Evolutionary conservation across 1,140 invertebrate genomes (phyloP), one percentile per base, ranked within the genome.

Genomic region (Megalopta genalis): DNA sequence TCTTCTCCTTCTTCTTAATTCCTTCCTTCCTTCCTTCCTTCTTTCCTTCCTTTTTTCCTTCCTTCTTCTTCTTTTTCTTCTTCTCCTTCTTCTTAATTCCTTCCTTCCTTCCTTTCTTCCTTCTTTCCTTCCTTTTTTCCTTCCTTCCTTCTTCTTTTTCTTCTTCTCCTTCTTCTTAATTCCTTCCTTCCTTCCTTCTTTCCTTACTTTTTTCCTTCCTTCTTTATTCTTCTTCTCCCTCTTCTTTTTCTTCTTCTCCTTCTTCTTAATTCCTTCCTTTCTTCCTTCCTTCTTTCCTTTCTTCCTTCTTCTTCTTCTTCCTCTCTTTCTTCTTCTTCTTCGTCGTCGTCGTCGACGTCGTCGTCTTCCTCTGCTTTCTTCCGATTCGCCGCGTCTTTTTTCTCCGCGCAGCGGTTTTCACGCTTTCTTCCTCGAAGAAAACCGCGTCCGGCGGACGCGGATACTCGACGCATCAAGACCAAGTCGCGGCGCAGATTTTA

Each of bases 331-430:
- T 5, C 32, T 21, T 21, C 8, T 63, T 63, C 25, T 32, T n/a
- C n/a, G n/a, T n/a, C n/a, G n/a, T n/a, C n/a, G n/a, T n/a, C n/a
- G n/a, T n/a, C n/a, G n/a, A n/a, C n/a, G n/a, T n/a, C n/a, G n/a
- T n/a, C n/a, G n/a, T 76, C 42, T 42, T 32, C 27, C 10, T 76
- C 42, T 42, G n/a, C 37, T n/a, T 14, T 70, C 57, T 69, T 5
- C 32, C 9, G 12, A 25, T 62, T 63, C 27, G 5, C 4, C 23
- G 5, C 23, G 8, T 12, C 10, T 60, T 12, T 62, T 32, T 62
- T 62, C 25, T 32, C 25, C 27, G 10, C n/a, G 42, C 42, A 10
- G 37, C 42, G 42, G 42, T 14, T 46, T 46, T n/a, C n/a, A n/a
- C n/a, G n/a, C n/a, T n/a, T n/a, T 46, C 42, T 10, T 14, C 10